Evolutionary conservation across 2,888 invertebrate species (phyloP).

Genomic region (Megamerina dolium): DNA sequence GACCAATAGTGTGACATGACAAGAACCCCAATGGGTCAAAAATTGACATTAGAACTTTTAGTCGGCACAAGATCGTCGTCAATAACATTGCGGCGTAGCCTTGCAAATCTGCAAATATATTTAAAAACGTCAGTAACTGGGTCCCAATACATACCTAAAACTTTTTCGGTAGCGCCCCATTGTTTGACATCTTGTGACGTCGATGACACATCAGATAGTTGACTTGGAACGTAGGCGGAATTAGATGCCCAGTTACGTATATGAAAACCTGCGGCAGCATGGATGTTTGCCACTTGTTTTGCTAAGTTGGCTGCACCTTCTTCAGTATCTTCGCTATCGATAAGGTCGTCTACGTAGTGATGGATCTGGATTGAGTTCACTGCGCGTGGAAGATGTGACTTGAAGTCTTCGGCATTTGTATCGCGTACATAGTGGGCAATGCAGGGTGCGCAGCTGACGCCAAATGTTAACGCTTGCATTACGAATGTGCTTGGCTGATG

Average conservation of each 20-base stretch:
- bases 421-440: conserved; percentile 14
- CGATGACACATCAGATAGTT: no score
- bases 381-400: neutral
- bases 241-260: conserved; percentile 10
- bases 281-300: neutral
- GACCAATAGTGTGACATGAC: conserved; percentile 13
- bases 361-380: neutral
- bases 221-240: neutral
- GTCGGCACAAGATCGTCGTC: conserved; percentile 12
- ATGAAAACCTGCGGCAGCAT: conserved; percentile 4
- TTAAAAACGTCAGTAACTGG: no score
- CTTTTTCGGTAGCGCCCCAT: no score
- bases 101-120: conserved; percentile 19
- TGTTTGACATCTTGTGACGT: no score
- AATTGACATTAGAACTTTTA: conserved; percentile 21
- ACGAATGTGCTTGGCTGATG: conserved; percentile 11
- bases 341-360: conserved; percentile 7
- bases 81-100: conserved; percentile 16
- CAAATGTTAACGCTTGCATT: conserved; percentile 16
- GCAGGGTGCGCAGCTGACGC: conserved; percentile 15
- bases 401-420: conserved; percentile 5
- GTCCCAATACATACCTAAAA: no score
- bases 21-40: conserved; percentile 20
- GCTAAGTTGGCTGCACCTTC: neutral
- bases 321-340: conserved; percentile 3